These are phyloP conservation scores for Heliconius charithonia DNA, from an alignment of 2,888 invertebrate species.

Conservation along the genomic window DNA sequence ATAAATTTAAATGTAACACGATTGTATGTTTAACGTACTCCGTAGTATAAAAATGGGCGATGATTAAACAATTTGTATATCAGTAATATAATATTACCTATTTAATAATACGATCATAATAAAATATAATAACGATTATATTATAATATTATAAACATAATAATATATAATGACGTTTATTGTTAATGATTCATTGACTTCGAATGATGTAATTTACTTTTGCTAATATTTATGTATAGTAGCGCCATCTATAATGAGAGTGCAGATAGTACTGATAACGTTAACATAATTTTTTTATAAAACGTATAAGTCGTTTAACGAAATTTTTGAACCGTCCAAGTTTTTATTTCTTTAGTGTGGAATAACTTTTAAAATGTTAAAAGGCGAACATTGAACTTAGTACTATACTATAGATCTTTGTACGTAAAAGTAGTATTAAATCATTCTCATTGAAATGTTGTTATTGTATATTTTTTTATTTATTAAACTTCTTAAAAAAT, in stretches of 20 bases:
- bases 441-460: background rate
- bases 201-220: background rate
- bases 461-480: no score
- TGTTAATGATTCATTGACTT: no score
- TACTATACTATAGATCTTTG: background rate
- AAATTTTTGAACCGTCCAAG: background rate
- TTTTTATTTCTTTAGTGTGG: background rate
- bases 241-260: slow-evolving; percentile 9
- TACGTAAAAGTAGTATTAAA: background rate
- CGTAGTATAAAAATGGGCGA: no score
- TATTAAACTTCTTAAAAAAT: no score
- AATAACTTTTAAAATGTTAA: background rate
- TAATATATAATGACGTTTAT: no score
- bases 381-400: background rate
- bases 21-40: no score
- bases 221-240: background rate
- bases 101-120: no score
- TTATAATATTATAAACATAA: no score
- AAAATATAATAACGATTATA: no score
- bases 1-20: no score
- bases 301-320: background rate
- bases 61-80: no score
- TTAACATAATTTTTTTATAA: background rate
- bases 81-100: no score
- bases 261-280: background rate